A percentile compares a stretch with the other conserved stretches of the same genome.
phyloP scores from a whole-genome alignment of 2,797 vertebrate species.

The Megaceryle alcyon region DNA sequence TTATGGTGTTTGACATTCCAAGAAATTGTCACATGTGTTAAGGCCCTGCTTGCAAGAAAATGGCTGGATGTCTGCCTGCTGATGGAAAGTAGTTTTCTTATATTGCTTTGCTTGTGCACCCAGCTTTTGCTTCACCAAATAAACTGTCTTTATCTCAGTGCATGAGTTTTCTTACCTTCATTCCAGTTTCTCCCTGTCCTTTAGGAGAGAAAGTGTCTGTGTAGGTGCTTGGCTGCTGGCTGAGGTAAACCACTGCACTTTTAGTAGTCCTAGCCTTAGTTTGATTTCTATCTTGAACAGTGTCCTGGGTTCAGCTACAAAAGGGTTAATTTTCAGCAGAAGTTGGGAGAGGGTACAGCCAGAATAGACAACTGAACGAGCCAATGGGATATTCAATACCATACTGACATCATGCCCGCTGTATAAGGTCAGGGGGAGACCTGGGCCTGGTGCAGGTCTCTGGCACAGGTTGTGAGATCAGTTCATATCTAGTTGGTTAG shows the following conservation, averaged over 20 bases:
- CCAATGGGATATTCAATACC: background rate
- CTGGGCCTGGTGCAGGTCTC: too few relatives aligned
- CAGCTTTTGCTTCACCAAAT: background rate
- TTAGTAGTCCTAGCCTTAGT: background rate
- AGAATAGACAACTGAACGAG: background rate
- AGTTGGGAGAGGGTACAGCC: too few relatives aligned
- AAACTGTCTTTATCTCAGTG: background rate
- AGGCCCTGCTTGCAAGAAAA: background rate
- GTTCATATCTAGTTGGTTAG: background rate
- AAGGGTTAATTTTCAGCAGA: too few relatives aligned
- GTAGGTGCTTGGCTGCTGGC: background rate
- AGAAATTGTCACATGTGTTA: fast-evolving
- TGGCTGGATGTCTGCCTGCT: background rate
- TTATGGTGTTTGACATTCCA: background rate
- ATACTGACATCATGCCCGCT: background rate
- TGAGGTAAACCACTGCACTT: background rate
- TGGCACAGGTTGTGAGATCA: too few relatives aligned
- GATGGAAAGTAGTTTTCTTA: background rate
- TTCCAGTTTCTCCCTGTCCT: background rate
- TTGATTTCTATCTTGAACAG: background rate
- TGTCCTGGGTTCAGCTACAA: background rate
- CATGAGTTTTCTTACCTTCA: fast-evolving
- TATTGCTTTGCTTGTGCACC: background rate
- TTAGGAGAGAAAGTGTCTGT: background rate
- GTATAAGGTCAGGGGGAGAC: background rate